Evolutionary conservation across 2,888 invertebrate genomes (phyloP), one percentile per base, ranked within the genome.

Genomic region (Agonopterix alstromeriana): DNA sequence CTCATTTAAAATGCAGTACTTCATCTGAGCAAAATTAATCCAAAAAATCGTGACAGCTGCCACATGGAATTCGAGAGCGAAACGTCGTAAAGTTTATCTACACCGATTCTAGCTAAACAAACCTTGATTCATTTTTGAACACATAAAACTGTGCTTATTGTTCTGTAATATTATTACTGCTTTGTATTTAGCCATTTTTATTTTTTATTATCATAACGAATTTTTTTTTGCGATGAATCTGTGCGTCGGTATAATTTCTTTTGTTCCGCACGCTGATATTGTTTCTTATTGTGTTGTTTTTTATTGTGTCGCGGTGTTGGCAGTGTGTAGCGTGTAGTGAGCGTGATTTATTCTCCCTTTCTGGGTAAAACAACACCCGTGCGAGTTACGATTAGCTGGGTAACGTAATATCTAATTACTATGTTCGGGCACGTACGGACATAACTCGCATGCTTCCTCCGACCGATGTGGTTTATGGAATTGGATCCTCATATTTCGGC

Each of bases 341-440:
- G 64, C 57, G 71, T 85, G 87, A 88, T 87, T 88, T 85, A 87
- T 86, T 82, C 80, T 75, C 86, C 86, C 80, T 80, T 82, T 81
- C 65, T 10, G 77, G 75, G 83, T 86, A 87, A 87, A 88, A 88
- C 86, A 87, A 87, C 85, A 82, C 82, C 82, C 84, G 81, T 80
- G 82, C 81, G 82, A 86, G 85, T 84, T 83, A 84, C 87, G 84
- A 88, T 87, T 87, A 88, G 83, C 77, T 65, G 68, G 75, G 77
- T 70, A 72, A 70, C 74, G 80, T 87, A 87, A 87, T 88, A 88
- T 87, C 85, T 88, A 87, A 88, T 87, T 87, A 87, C 83, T 86
- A 87, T 88, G 88, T 76, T 75, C 71, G 73, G 73, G 85, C 88
- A 88, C 88, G 88, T 86, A 83, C 83, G 63, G 63, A 72, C 82